Percentiles rank a stretch among this genome's conserved stretches.
Evolutionary conservation across 2,888 invertebrate species (phyloP).

Genomic region (Patella pellucida): DNA sequence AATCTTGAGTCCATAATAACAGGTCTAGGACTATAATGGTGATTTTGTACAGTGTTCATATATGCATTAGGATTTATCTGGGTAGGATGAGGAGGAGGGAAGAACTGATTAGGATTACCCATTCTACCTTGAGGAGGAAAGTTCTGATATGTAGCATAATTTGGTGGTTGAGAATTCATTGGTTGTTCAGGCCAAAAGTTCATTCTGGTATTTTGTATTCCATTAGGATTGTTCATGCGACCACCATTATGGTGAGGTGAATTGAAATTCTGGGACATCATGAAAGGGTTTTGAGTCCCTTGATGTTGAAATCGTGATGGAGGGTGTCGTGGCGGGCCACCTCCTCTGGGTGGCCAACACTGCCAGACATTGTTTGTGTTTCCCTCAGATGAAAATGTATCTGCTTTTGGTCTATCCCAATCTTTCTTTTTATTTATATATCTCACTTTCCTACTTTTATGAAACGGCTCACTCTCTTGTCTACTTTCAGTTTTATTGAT

Average conservation of each 20-base stretch:
- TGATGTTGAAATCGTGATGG: neutral
- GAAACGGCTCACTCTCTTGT: neutral
- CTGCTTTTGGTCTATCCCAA: neutral
- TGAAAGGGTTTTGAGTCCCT: neutral
- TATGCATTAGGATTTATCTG: conserved; percentile 2
- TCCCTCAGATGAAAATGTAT: neutral
- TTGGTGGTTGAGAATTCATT: too few relatives aligned
- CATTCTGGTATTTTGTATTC: too few relatives aligned
- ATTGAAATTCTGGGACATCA: too few relatives aligned
- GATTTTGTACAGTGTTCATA: neutral
- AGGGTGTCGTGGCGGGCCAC: neutral
- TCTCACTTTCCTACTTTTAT: neutral
- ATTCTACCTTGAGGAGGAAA: neutral
- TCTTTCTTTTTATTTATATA: neutral
- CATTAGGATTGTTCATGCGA: too few relatives aligned
- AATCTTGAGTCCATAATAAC: neutral
- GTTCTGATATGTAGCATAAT: neutral
- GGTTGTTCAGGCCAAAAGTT: too few relatives aligned
- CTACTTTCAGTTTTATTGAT: neutral
- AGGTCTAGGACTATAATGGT: neutral
- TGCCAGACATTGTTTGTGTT: neutral
- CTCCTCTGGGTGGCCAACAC: neutral
- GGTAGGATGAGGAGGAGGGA: neutral
- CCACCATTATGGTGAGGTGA: too few relatives aligned
- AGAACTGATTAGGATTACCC: neutral